These are phyloP conservation scores for Diplolepis rosae DNA, from an alignment of 2,888 invertebrate species.

Conservation along the genomic window DNA sequence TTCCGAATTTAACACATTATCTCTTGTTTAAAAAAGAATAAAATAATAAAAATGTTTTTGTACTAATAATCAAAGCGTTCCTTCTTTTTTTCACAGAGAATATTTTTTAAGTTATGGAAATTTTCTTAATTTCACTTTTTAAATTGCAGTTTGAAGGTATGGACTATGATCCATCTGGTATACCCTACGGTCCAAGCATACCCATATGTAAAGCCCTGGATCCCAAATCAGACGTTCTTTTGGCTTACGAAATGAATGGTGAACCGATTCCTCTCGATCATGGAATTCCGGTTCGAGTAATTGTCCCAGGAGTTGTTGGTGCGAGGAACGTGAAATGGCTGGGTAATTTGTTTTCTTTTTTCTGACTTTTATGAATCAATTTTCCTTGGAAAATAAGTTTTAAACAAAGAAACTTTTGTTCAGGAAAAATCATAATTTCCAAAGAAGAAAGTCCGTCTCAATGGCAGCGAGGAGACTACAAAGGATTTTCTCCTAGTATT, in stretches of 20 bases:
- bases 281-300: slow-evolving; percentile 90
- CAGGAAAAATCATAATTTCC: slow-evolving; percentile 84
- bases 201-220: slow-evolving; percentile 87
- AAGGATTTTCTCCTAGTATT: slow-evolving; percentile 88
- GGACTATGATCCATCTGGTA: slow-evolving; percentile 89
- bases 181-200: slow-evolving; percentile 92
- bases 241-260: slow-evolving; percentile 98
- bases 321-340: slow-evolving; percentile 98
- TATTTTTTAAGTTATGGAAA: not conserved
- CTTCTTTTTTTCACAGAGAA: not conserved
- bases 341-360: slow-evolving; percentile 70
- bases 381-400: too few species aligned
- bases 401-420: too few species aligned
- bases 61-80: too few species aligned
- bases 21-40: too few species aligned
- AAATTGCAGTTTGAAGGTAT: slow-evolving; percentile 81
- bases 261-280: slow-evolving; percentile 89
- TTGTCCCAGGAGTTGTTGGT: slow-evolving; percentile 96
- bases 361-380: too few species aligned
- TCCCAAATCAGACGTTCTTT: slow-evolving; percentile 83
- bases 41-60: too few species aligned
- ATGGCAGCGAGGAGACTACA: slow-evolving; percentile 98
- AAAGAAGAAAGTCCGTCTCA: slow-evolving; percentile 91
- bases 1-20: too few species aligned
- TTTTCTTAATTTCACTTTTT: slow-evolving; percentile 18